Percentiles rank a stretch among this genome's conserved stretches.
phyloP scores from a whole-genome alignment of 2,797 vertebrate species.

The Yasuhikotakia modesta region DNA sequence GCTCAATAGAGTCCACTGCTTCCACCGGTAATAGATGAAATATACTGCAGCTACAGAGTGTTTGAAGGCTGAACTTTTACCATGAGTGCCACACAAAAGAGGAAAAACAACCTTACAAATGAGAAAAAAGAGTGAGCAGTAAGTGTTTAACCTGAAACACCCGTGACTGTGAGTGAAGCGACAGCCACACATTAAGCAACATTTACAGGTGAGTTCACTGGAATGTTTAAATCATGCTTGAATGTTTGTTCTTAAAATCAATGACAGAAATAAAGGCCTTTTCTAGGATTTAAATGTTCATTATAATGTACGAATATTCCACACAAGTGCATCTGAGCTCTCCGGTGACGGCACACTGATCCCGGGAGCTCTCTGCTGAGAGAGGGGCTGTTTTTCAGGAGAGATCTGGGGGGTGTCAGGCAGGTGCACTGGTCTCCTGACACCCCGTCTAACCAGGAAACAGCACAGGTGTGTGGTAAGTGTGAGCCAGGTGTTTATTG shows the following conservation, averaged over 20 bases:
- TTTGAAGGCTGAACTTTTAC: no score
- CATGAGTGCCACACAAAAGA: no score
- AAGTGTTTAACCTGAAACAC: no score
- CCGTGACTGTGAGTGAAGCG: no score
- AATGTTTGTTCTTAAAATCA: conserved; percentile 5
- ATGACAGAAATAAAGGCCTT: conserved; percentile 2
- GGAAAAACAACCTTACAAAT: no score
- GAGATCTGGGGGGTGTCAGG: conserved; percentile 70
- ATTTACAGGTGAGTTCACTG: no score
- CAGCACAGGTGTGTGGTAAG: conserved; percentile 80
- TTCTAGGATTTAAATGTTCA: neutral
- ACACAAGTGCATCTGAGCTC: conserved; percentile 5
- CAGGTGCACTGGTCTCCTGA: conserved; percentile 80
- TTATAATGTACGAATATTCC: conserved; percentile 2
- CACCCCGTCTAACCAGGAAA: conserved; percentile 71
- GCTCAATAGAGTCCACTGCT: no score
- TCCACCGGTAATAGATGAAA: no score
- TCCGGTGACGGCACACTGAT: conserved; percentile 9
- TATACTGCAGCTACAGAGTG: no score
- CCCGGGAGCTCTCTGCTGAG: neutral
- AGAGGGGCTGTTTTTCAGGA: conserved; percentile 71
- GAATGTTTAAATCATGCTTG: no score
- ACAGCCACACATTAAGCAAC: no score
- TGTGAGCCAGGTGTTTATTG: conserved; percentile 83
- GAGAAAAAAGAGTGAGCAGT: no score